These are phyloP conservation scores for Eumerus sabulonum DNA, from an alignment of 2,888 invertebrate genomes.

Conservation along the genomic window DNA sequence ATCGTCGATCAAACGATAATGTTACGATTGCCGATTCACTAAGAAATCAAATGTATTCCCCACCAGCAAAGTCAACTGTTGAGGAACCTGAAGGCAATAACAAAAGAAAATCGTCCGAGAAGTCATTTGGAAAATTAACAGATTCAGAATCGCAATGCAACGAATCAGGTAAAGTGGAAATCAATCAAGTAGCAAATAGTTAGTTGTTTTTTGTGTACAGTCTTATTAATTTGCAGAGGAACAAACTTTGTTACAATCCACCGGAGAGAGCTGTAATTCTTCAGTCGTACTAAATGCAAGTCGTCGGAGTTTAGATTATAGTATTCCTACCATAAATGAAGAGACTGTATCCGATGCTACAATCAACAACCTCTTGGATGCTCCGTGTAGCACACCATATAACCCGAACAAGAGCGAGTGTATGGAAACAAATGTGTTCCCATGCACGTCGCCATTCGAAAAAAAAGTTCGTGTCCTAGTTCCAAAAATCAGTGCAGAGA, in stretches of 20 bases:
- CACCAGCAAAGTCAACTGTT: constrained; percentile 4
- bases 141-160: not conserved
- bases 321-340: constrained; percentile 44
- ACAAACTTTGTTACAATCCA: not conserved
- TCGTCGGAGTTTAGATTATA: not conserved
- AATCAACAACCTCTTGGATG: constrained; percentile 47
- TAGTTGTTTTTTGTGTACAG: no score
- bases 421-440: not conserved
- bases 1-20: constrained; percentile 41
- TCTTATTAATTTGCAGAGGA: no score
- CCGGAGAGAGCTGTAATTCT: not conserved
- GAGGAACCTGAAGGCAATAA: constrained; percentile 4
- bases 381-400: constrained; percentile 58
- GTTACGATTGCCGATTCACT: constrained; percentile 27
- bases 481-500: constrained; percentile 18
- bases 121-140: not conserved
- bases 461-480: constrained; percentile 49
- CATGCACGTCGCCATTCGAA: not conserved
- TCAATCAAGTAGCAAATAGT: not conserved
- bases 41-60: constrained; percentile 18
- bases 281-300: not conserved
- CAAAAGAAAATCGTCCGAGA: not conserved
- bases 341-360: constrained; percentile 52
- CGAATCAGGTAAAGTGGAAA: constrained; percentile 7
- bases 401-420: not conserved